Conservation (phyloP, 2,888 invertebrate species). For the Craniophora ligustri region DNA sequence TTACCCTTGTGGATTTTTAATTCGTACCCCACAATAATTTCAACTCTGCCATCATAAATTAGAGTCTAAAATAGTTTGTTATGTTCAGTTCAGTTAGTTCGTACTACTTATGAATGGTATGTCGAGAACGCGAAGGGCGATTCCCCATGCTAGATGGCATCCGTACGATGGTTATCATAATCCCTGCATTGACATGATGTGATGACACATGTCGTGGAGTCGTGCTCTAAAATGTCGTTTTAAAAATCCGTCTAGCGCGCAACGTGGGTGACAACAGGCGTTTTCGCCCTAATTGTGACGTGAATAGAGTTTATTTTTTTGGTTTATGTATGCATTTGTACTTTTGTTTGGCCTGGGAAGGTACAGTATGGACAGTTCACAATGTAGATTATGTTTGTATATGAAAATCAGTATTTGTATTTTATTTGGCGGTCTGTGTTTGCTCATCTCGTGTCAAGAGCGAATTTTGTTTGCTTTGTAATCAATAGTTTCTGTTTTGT, state of each 20-base stretch:
- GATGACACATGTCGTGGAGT: slow-evolving; percentile 88
- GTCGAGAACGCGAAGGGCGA: slow-evolving; percentile 86
- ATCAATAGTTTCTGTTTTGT: slow-evolving; percentile 60
- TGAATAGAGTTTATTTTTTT: slow-evolving; percentile 58
- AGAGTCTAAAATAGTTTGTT: slow-evolving; percentile 55
- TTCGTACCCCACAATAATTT: slow-evolving; percentile 35
- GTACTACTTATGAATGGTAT: slow-evolving; percentile 64
- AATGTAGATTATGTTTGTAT: slow-evolving; percentile 80
- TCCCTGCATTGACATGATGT: slow-evolving; percentile 88
- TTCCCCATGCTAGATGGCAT: slow-evolving; percentile 86
- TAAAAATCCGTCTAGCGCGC: slow-evolving; percentile 68
- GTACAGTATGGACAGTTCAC: slow-evolving; percentile 76
- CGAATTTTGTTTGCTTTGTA: slow-evolving; percentile 65
- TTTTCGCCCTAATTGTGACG: slow-evolving; percentile 56
- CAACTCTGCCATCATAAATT: slow-evolving; percentile 42
- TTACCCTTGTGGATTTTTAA: slow-evolving; percentile 69
- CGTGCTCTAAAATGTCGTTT: slow-evolving; percentile 84
- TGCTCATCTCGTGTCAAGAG: slow-evolving; percentile 72
- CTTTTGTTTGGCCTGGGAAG: slow-evolving; percentile 75
- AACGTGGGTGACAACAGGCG: slow-evolving; percentile 42
- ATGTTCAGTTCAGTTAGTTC: slow-evolving; percentile 53
- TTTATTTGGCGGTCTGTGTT: slow-evolving; percentile 73
- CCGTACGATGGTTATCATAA: slow-evolving; percentile 88
- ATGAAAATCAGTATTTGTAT: slow-evolving; percentile 77
- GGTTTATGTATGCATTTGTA: slow-evolving; percentile 28